phyloP scores from a whole-genome alignment of 64 coral and sea anemone species.

The Acropora yongei region DNA sequence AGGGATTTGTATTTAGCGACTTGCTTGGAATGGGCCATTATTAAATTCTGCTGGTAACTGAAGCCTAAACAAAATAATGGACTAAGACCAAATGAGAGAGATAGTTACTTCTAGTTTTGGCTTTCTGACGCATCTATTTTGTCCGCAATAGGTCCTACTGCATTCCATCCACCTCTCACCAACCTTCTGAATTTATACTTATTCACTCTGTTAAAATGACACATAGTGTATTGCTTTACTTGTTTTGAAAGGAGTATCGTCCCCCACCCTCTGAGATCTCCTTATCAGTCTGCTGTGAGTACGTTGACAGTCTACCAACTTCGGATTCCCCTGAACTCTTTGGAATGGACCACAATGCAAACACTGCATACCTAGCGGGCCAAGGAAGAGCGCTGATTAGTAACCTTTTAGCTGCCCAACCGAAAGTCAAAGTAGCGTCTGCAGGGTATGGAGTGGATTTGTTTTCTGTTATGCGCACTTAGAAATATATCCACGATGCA shows the following conservation, averaged over 20 bases:
- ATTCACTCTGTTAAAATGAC: neutral
- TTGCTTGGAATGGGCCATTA: too few species aligned
- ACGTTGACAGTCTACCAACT: conserved; percentile 85
- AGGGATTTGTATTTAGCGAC: too few species aligned
- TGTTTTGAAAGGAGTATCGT: conserved; percentile 72
- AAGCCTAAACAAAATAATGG: too few species aligned
- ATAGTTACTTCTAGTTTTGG: too few species aligned
- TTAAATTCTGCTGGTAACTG: too few species aligned
- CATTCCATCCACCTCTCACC: too few species aligned
- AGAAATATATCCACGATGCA: too few species aligned
- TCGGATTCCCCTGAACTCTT: conserved; percentile 87
- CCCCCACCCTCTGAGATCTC: conserved; percentile 89
- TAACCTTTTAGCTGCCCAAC: conserved; percentile 68
- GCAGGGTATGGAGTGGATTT: conserved; percentile 64
- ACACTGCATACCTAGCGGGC: conserved; percentile 63
- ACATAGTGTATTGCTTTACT: neutral
- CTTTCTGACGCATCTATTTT: too few species aligned
- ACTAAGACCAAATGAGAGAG: too few species aligned
- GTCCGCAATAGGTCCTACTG: too few species aligned
- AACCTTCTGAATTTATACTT: neutral
- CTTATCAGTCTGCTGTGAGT: conserved; percentile 84
- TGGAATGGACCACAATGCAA: conserved; percentile 90
- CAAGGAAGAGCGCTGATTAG: conserved; percentile 69
- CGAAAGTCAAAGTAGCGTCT: conserved; percentile 34
- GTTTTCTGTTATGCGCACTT: too few species aligned